These are phyloP conservation scores for Poecilia wingei DNA, from an alignment of 2,797 vertebrate species.

Conservation along the genomic window DNA sequence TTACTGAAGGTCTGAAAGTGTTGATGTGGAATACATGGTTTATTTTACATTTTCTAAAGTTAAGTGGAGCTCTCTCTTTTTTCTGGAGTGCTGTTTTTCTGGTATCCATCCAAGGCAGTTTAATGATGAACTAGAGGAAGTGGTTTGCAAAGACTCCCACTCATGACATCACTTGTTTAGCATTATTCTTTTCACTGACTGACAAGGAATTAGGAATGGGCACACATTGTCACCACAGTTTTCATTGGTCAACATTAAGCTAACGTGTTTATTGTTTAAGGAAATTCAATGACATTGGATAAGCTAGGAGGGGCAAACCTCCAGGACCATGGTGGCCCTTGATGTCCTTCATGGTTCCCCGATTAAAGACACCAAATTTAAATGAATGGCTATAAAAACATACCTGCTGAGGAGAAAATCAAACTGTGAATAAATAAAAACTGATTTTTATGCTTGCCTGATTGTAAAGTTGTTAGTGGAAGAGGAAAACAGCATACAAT, in stretches of 20 bases:
- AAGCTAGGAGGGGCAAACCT: background rate
- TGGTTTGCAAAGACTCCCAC: background rate
- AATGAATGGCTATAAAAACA: background rate
- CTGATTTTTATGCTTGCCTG: background rate
- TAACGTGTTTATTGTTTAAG: background rate
- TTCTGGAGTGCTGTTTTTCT: background rate
- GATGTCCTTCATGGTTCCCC: background rate
- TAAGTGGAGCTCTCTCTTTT: background rate
- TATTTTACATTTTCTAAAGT: background rate
- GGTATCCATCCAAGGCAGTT: background rate
- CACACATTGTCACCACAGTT: background rate
- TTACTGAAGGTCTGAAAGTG: background rate
- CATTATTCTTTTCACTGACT: background rate
- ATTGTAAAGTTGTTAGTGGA: background rate
- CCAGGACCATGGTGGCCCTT: no score
- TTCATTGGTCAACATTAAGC: background rate
- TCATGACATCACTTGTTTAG: background rate
- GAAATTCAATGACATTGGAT: background rate
- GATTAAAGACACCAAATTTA: background rate
- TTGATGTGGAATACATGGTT: background rate
- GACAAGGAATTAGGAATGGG: background rate
- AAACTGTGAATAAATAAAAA: background rate
- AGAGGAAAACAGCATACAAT: background rate
- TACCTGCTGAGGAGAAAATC: background rate
- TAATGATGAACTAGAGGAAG: slow-evolving; percentile 3